Evolutionary conservation across 2,113 vertebrate species (phyloP).

Genomic region (Chaenogobius annularis): DNA sequence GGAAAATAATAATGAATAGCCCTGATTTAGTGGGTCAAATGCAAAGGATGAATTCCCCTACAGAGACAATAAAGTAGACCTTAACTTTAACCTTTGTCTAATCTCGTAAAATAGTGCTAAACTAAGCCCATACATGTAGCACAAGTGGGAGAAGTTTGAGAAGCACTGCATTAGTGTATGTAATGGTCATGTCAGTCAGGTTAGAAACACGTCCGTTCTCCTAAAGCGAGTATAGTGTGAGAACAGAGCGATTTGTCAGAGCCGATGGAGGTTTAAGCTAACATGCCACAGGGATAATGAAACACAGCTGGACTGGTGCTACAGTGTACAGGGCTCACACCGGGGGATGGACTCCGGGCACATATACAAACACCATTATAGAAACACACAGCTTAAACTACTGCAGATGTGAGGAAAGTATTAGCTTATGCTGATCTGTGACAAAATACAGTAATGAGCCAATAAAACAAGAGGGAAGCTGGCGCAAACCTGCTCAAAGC

Average conservation of each 20-base stretch:
- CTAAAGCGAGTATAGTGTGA: background rate
- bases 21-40: no score
- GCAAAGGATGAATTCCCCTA: no score
- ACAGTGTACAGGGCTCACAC: background rate
- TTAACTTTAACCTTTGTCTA: no score
- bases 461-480: no score
- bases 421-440: no score
- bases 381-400: background rate
- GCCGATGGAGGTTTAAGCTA: background rate
- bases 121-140: no score
- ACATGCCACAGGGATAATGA: constrained; percentile 16
- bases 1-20: no score
- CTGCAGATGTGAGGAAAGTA: background rate
- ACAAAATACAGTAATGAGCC: no score
- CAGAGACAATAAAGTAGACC: no score
- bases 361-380: background rate
- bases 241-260: background rate
- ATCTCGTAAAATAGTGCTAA: no score
- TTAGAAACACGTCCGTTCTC: background rate
- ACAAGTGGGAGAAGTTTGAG: background rate
- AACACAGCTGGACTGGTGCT: constrained; percentile 15
- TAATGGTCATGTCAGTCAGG: background rate
- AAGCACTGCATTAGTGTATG: background rate
- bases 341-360: background rate
- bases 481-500: no score